Evolutionary conservation across 2,113 vertebrate genomes (phyloP).

Genomic region (Brachionichthys hirsutus): DNA sequence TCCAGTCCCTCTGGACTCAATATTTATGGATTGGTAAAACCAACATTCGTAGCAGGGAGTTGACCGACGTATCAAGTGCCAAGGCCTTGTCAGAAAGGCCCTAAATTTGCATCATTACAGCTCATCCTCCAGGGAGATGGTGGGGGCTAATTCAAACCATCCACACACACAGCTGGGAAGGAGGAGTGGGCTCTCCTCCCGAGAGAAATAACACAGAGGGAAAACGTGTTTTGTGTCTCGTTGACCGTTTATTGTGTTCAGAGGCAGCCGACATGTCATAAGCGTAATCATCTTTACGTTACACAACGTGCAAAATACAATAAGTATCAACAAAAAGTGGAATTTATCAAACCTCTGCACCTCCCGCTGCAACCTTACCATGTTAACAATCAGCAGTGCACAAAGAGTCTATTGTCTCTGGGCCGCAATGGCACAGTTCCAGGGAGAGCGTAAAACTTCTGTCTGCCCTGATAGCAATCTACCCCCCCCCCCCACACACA

Average conservation of each 20-base stretch:
- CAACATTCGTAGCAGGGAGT: slow-evolving; percentile 64
- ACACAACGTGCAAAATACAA: slow-evolving; percentile 45
- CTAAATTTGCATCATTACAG: slow-evolving; percentile 71
- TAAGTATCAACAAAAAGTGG: slow-evolving; percentile 50
- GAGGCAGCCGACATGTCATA: slow-evolving; percentile 26
- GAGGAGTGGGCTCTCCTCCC: slow-evolving; percentile 33
- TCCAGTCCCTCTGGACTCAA: slow-evolving; percentile 56
- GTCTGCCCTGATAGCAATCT: slow-evolving; percentile 76
- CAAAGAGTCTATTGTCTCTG: slow-evolving; percentile 73
- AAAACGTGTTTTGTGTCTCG: slow-evolving; percentile 32
- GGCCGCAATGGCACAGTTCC: slow-evolving; percentile 61
- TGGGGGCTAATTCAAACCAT: slow-evolving; percentile 71
- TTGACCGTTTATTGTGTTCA: slow-evolving; percentile 22
- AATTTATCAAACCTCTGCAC: slow-evolving; percentile 50
- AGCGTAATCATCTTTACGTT: slow-evolving; percentile 36
- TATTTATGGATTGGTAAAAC: slow-evolving; percentile 71
- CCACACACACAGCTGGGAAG: slow-evolving; percentile 37
- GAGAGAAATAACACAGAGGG: slow-evolving; percentile 26
- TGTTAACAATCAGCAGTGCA: slow-evolving; percentile 70
- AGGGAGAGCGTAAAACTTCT: slow-evolving; percentile 66
- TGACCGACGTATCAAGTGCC: slow-evolving; percentile 72
- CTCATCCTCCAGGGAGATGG: slow-evolving; percentile 53
- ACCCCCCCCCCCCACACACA: slow-evolving; percentile 68
- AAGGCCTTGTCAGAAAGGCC: slow-evolving; percentile 69
- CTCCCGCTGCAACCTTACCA: slow-evolving; percentile 64